Conservation (phyloP, 2,797 vertebrate genomes). For the Brotogeris chrysoptera region DNA sequence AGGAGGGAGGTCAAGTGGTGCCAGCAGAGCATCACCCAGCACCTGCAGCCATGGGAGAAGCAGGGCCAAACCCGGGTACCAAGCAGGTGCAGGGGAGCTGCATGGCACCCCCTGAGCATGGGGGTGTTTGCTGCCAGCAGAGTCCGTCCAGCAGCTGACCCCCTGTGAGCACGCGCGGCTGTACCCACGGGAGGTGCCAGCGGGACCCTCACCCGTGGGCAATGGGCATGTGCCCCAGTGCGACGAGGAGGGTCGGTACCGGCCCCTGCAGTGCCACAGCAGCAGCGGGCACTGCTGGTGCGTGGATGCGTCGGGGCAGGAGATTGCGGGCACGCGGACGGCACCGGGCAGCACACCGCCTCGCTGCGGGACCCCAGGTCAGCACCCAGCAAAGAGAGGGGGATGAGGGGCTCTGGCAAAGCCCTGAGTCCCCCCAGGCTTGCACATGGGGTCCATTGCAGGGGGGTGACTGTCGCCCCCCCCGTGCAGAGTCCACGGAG, state of each 20-base stretch:
- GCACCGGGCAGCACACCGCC: constrained; percentile 69
- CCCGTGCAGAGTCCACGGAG: constrained; percentile 59
- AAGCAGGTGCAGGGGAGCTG: fast-evolving
- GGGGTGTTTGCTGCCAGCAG: not conserved
- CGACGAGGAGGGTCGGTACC: constrained; percentile 76
- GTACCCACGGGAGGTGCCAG: not conserved
- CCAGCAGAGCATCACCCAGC: not conserved
- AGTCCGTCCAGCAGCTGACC: constrained; percentile 10
- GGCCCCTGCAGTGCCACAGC: constrained; percentile 81
- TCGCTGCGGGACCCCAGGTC: constrained; percentile 79
- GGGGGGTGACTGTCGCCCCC: fast-evolving
- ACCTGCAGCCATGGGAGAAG: not conserved
- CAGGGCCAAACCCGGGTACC: not conserved
- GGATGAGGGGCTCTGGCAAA: fast-evolving
- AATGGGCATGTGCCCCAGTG: constrained; percentile 68
- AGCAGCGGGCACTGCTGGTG: constrained; percentile 89
- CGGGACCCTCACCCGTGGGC: not conserved
- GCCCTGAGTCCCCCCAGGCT: fast-evolving
- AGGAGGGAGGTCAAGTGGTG: not conserved
- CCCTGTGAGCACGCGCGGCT: not conserved
- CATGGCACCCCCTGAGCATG: not conserved
- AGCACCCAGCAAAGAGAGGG: not conserved
- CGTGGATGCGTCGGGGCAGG: constrained; percentile 79
- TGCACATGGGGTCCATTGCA: fast-evolving
- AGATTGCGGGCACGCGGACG: constrained; percentile 79